Conservation (phyloP, 2,113 vertebrate genomes). For the Asarcornis scutulata region DNA sequence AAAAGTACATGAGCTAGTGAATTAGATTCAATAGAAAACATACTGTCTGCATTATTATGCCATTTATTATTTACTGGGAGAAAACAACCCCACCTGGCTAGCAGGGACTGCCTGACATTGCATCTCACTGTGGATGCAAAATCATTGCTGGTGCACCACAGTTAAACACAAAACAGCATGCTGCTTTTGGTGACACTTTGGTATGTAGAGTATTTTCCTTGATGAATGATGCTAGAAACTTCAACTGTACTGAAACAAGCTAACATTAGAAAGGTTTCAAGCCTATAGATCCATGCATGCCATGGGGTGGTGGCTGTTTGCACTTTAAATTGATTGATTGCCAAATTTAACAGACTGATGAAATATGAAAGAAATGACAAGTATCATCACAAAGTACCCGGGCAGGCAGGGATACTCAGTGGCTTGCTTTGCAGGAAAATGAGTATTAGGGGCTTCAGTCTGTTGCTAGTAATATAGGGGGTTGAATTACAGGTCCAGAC, state of each 20-base stretch:
- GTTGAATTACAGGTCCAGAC: not conserved
- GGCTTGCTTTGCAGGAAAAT: not conserved
- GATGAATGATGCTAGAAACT: not conserved
- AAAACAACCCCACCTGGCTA: not conserved
- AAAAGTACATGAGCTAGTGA: not conserved
- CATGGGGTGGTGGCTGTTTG: not conserved
- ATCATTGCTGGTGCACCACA: not conserved
- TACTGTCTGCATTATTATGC: not conserved
- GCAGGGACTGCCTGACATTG: fast-evolving
- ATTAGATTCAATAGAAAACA: not conserved
- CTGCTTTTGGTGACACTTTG: not conserved
- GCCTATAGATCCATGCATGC: not conserved
- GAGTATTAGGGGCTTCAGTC: not conserved
- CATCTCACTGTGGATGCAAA: not conserved
- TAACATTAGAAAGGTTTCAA: slow-evolving; percentile 29
- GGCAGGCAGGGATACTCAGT: not conserved
- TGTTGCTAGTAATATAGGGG: not conserved
- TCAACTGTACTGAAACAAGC: not conserved
- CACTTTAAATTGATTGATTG: not conserved
- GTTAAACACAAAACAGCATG: not conserved
- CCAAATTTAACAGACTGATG: not conserved
- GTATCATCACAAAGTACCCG: not conserved
- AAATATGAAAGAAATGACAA: not conserved
- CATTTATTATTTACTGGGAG: not conserved
- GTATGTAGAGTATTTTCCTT: not conserved